Conservation (phyloP, 2,888 invertebrate genomes). For the Leptinotarsa haldemani region DNA sequence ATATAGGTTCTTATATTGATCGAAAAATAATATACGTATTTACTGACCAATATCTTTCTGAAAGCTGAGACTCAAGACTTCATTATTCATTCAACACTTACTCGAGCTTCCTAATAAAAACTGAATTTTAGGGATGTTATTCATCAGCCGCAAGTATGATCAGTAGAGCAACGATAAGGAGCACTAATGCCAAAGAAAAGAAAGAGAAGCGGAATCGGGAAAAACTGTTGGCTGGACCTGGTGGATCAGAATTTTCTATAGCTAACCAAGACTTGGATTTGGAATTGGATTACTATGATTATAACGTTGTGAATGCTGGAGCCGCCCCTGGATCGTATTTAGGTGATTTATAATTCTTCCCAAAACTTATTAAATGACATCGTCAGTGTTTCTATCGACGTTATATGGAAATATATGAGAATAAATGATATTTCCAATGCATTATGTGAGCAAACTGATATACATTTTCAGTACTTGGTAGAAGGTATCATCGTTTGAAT, state of each 20-base stretch:
- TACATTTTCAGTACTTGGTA: no score
- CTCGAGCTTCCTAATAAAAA: no score
- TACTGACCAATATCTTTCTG: no score
- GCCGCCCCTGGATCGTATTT: conserved; percentile 88
- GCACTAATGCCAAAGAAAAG: conserved; percentile 76
- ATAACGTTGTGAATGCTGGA: conserved; percentile 85
- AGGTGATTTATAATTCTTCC: conserved; percentile 33
- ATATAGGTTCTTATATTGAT: no score
- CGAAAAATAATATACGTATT: no score
- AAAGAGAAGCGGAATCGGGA: conserved; percentile 84
- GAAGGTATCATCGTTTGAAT: no score
- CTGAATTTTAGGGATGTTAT: conserved; percentile 74
- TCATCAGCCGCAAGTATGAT: conserved; percentile 77
- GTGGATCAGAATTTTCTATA: conserved; percentile 82
- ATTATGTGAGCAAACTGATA: no score
- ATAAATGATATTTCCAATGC: no score
- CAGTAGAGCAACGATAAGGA: conserved; percentile 74
- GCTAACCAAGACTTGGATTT: conserved; percentile 79
- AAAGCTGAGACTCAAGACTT: background rate
- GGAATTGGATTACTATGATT: conserved; percentile 90
- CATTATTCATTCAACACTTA: background rate
- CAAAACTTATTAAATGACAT: no score
- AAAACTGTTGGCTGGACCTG: conserved; percentile 72
- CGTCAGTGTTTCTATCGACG: no score
- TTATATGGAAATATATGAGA: no score